Evolutionary conservation across 2,113 vertebrate genomes (phyloP).

Genomic region (Mus musculus): DNA sequence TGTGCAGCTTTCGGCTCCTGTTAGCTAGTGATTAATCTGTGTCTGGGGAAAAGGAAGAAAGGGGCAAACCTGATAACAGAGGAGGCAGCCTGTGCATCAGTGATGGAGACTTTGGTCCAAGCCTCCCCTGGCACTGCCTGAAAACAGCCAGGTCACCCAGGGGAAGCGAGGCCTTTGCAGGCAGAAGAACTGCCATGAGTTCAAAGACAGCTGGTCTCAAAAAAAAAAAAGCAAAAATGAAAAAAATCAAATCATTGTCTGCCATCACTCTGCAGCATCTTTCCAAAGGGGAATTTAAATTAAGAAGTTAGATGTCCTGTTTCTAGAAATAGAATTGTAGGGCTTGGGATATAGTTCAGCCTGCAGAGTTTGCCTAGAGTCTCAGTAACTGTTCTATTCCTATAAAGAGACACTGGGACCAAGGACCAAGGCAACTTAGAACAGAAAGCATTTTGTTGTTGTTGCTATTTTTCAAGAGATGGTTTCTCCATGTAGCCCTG

Average conservation of each 20-base stretch:
- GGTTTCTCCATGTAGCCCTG: not conserved
- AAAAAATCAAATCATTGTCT: not conserved
- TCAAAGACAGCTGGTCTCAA: not conserved
- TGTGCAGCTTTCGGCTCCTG: constrained; percentile 78
- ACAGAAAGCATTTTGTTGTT: not conserved
- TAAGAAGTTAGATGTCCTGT: not conserved
- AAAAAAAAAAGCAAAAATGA: not conserved
- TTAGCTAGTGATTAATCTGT: constrained; percentile 87
- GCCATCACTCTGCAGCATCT: not conserved
- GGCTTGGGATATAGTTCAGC: not conserved
- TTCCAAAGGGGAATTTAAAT: not conserved
- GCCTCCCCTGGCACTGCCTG: not conserved
- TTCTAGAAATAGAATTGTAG: constrained; percentile 2
- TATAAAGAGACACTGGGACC: not conserved
- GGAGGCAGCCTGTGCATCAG: not conserved
- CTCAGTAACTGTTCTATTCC: not conserved
- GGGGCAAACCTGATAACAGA: not conserved
- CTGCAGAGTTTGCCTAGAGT: not conserved
- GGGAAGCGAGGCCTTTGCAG: not conserved
- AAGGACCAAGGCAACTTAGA: not conserved
- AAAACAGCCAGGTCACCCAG: not conserved
- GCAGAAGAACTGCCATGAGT: not conserved
- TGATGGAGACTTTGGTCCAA: not conserved
- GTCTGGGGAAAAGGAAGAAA: constrained; percentile 38
- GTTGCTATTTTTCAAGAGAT: not conserved